Base-by-base conservation (phyloP, 1,140 invertebrate species). In the Tetragnatha versicolor region DNA sequence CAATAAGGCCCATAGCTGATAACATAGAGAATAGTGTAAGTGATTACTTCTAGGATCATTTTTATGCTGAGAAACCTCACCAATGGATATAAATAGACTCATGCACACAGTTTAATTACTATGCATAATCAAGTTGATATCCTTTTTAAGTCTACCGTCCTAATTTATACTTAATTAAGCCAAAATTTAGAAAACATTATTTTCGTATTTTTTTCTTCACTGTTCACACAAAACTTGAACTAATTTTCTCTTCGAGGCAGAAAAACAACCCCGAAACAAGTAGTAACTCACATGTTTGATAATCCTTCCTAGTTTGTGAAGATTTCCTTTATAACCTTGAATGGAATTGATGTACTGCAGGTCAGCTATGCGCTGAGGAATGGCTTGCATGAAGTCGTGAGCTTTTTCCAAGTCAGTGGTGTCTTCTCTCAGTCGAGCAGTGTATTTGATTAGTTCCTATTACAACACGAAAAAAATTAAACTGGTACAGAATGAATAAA, bases 371-470 rank as follows among this genome's bases (percentile, higher is more conserved):
- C 93, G 89, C 85, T 95, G 93, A 3, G 79, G 79, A 83, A 98
- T 92, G 81, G 93, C 92, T 84, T 95, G 92, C 91, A 98, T 94
- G 89, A 99, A 93, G 89, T 98, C 95, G 84, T 98, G 89, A 81
- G 96, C 96, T 84, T 93, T 93, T 86, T 97, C 93, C 82, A 98
- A 91, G 85, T 97, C 93, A 83, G 90, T 90, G 83, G 92, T 93
- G 88, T 96, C 93, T 87, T 96, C 94, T 81, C 93, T 92, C 81
- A 97, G 91, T 85, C 91, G 91, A 82, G 91, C 90, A 81, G 94
- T 95, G 88, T 96, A 97, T 85, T 96, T 96, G 82, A 98, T 93
- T 87, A 98, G 89, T 88, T 98, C 97, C 94, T 98, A 86, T 22
- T 31, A 31, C 22, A 33, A 63, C 12, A 63, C 17, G 31, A 17